Evolutionary conservation across 2,113 vertebrate species (phyloP).

Genomic region (Solea solea): DNA sequence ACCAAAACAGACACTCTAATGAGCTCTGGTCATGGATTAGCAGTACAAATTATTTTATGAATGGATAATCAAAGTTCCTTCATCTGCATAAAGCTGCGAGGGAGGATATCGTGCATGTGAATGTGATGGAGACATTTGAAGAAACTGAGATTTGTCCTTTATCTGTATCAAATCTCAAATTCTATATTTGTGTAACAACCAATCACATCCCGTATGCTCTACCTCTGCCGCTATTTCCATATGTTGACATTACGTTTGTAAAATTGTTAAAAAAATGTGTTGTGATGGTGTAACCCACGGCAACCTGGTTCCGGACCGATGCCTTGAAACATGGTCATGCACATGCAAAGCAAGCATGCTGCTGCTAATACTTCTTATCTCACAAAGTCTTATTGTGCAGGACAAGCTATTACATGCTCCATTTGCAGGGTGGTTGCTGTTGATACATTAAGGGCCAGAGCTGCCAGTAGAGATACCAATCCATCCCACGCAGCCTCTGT

Average conservation of each 20-base stretch:
- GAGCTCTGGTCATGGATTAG: conserved; percentile 5
- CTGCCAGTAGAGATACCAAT: conserved; percentile 27
- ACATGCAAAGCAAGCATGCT: conserved; percentile 82
- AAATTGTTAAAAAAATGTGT: not conserved
- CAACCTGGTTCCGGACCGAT: conserved; percentile 82
- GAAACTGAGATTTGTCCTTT: conserved; percentile 25
- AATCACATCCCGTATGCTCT: conserved; percentile 8
- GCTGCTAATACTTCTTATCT: conserved; percentile 86
- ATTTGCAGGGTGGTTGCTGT: conserved; percentile 63
- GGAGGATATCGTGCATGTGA: too few species aligned
- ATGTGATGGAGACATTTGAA: too few species aligned
- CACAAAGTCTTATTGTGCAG: conserved; percentile 83
- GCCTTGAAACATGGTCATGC: conserved; percentile 70
- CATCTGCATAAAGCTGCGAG: conserved; percentile 1
- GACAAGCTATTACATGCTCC: conserved; percentile 77
- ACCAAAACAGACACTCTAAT: conserved; percentile 12
- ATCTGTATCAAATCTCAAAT: conserved; percentile 24
- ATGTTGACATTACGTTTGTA: conserved; percentile 27
- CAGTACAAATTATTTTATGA: conserved; percentile 21
- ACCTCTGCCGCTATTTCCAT: conserved; percentile 12
- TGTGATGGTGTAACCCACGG: conserved; percentile 61
- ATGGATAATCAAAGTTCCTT: conserved; percentile 8
- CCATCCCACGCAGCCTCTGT: not conserved
- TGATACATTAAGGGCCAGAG: conserved; percentile 18
- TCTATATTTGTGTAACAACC: conserved; percentile 37